A percentile compares a stretch with the other conserved stretches of the same genome.
Conservation (phyloP, 2,113 vertebrate genomes). For the Nycticryphes semicollaris region DNA sequence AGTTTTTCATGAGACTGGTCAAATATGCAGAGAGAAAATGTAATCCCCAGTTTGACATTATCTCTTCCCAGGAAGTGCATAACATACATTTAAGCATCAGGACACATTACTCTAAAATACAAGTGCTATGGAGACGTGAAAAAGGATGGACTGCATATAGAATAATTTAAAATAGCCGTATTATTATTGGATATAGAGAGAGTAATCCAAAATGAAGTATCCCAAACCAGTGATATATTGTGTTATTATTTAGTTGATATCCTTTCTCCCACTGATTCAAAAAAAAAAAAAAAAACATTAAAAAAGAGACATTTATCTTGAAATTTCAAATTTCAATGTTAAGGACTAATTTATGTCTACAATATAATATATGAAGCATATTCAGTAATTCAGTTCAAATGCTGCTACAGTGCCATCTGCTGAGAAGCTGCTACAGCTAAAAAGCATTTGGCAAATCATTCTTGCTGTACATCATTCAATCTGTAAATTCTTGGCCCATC, state of each 20-base stretch:
- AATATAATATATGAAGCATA: neutral
- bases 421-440: neutral
- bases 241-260: neutral
- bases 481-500: neutral
- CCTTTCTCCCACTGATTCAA: neutral
- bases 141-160: neutral
- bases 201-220: neutral
- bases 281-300: neutral
- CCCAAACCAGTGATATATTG: neutral
- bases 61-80: neutral
- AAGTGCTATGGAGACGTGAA: neutral
- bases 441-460: neutral
- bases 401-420: slow-evolving; percentile 52
- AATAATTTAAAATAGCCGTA: neutral
- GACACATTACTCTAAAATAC: neutral
- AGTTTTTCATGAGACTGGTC: neutral
- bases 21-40: neutral
- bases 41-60: neutral
- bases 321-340: neutral
- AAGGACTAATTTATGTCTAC: neutral
- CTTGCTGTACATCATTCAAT: neutral
- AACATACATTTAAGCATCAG: neutral
- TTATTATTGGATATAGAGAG: neutral
- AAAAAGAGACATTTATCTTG: neutral
- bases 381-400: neutral